Base-by-base conservation (phyloP, 2,113 vertebrate species). In the Rafetus swinhoei region DNA sequence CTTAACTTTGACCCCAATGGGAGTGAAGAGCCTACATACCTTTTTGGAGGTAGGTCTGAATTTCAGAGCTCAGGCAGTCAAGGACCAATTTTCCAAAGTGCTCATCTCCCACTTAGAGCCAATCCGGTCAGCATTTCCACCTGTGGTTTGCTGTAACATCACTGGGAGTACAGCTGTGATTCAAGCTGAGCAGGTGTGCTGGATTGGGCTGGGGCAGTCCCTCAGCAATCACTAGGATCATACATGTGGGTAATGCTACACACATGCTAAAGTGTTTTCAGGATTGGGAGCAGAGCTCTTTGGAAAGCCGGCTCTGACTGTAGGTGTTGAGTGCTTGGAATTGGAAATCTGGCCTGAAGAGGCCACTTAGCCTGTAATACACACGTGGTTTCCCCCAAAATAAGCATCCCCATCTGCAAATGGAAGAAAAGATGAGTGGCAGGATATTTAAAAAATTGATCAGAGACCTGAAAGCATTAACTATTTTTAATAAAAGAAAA, bases 401-500 rank as follows among this genome's bases (percentile, higher is more conserved):
- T 45, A 12, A 76, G 72, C 35, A 39, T 24, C 35, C 7, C n/a
- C 72, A 74, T 74, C n/a, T 76, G 72, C n/a, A 76, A 76, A 76
- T 39, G n/a, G 18, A 14, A 80, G 19, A 15, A 2, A 15, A 10
- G 5, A 32, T 62, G 9, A 1, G 0, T 1, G 29, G 8, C 2
- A 59, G 27, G 65, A 14, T 10, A 0, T 11, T 27, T 2, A 29
- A 60, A 76, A 76, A 45, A 2, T 0, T 0, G 12, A 85, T 15
- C 54, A 2, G 50, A 6, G 29, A 0, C 10, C 8, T 1, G 19
- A 25, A 14, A 27, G 55, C 27, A 39, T 22, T 0, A 45, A 2
- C 0, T 0, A 1, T 62, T 86, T 76, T 14, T 32, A 35, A 69
- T 62, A 24, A n/a, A 81, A 81, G 65, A 56, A n/a, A 2, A 1